Percentiles rank a stretch among this genome's conserved stretches.
These are phyloP conservation scores for Pseudocheirus occidentalis DNA, from an alignment of 2,797 vertebrate species.

Conservation along the genomic window DNA sequence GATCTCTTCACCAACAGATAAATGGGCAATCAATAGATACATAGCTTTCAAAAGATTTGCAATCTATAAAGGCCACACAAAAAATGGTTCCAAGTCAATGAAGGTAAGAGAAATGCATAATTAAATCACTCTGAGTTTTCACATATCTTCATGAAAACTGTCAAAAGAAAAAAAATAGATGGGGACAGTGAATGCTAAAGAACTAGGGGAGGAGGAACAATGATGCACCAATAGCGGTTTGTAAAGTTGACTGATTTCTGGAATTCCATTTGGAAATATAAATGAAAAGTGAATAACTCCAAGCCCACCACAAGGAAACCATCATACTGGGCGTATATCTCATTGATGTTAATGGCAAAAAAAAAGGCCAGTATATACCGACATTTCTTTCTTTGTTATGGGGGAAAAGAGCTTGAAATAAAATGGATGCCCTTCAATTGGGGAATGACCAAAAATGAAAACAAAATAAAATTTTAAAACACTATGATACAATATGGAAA, in stretches of 20 bases:
- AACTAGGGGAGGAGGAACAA: not conserved
- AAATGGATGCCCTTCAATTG: not conserved
- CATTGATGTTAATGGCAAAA: not conserved
- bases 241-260: not conserved
- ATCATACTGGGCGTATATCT: not conserved
- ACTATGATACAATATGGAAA: too few relatives aligned
- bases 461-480: not conserved
- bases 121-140: not conserved
- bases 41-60: not conserved
- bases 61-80: not conserved
- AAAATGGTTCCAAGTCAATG: not conserved
- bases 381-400: not conserved
- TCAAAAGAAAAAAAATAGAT: not conserved
- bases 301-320: not conserved
- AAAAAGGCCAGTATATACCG: not conserved
- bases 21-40: not conserved
- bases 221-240: not conserved
- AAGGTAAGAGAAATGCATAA: not conserved
- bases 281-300: not conserved
- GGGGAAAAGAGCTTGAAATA: not conserved
- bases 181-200: not conserved
- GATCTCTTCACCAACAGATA: not conserved
- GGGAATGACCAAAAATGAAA: not conserved
- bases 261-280: not conserved
- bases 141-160: not conserved